Evolutionary conservation across 2,113 vertebrate genomes (phyloP), one percentile per base, ranked within the genome.

Genomic region (Pollimyrus isidori): DNA sequence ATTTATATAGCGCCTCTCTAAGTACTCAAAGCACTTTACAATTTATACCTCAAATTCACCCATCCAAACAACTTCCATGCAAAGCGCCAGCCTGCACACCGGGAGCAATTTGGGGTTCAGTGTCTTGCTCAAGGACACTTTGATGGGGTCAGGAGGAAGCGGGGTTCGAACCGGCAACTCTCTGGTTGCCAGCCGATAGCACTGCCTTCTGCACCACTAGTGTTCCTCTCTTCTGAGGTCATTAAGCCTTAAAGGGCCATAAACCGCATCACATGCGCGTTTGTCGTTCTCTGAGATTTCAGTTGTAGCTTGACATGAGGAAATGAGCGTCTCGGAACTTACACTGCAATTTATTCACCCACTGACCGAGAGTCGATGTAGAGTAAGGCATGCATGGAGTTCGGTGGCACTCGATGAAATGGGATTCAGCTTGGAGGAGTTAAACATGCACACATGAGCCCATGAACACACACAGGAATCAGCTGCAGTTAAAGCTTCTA

Each of bases 401-500:
- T 94, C 95, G 93, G 52, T 95, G 94, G 94, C 94, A 90, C 91
- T 87, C 90, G 90, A 90, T 94, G 93, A 92, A 94, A 89, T 91
- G 93, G 93, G n/a, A 87, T 30, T 52, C 45, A 35, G 50, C 50
- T 87, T 30, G 26, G 50, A 15, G 50, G 30, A 52, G 19, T 11
- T 26, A 30, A 13, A 53, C 7, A 21, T 21, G 1, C 5, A 21
- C 52, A n/a, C 13, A 4, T 21, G 11, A 19, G 15, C 11, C 94
- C 93, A 94, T 93, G 93, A 93, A 92, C 93, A 94, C 94, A 93
- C 90, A 94, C 91, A 95, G 92, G 94, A 92, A 94, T 90, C 92
- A 94, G 92, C 91, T 93, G 91, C 88, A 91, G 94, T 94, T 94
- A 93, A 93, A 94, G 95, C 90, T 85, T 95, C 94, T 95, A 94